Base-by-base conservation (phyloP, 2,888 invertebrate species). In the Metopia argyrocephala region DNA sequence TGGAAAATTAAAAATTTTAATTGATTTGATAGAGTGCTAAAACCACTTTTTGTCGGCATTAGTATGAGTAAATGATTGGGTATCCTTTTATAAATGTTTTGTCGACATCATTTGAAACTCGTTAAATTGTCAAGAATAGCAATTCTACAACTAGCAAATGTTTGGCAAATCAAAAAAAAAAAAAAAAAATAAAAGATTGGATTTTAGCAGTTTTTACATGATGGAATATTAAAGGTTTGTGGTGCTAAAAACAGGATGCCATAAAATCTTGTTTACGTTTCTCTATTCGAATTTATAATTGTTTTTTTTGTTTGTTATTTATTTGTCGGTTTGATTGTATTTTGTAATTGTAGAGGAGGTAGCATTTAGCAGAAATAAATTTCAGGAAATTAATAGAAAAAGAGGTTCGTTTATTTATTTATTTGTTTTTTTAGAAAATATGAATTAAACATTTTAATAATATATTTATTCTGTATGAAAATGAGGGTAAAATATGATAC, bases 1-100 rank as follows among this genome's bases (percentile, higher is more conserved):
- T 45, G 74, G 28, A 69, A 57, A 79, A 69, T 69, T 79, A 69
- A 48, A 75, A 75, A 75, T 69, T 75, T 75, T 79, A 79, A 79
- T 79, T 79, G 79, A 79, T 75, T 79, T 69, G 64, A 69, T 75
- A 75, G 59, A 78, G 59, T 61, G 48, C 46, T 38, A 56, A 66
- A 78, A 54, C 52, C 56, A 27, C 56, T 46, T 27, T 27, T 27
- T 54, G 38, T 38, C 38, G 38, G 38, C 9, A 61, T 66, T 7
- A 59, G 12, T 52, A 23, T 28, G 31, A 3, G 25, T 31, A 31
- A 31, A 31, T 45, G 46, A n/a, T n/a, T n/a, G n/a, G n/a, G n/a
- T 59, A 28, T 52, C 52, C 52, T 61, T 57, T 38, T 48, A 31
- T n/a, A 66, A 71, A 66, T 66, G 65, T 61, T 65, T 78, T 71